Evolutionary conservation across 2,888 invertebrate species (phyloP).

Genomic region (Tiphia femorata): DNA sequence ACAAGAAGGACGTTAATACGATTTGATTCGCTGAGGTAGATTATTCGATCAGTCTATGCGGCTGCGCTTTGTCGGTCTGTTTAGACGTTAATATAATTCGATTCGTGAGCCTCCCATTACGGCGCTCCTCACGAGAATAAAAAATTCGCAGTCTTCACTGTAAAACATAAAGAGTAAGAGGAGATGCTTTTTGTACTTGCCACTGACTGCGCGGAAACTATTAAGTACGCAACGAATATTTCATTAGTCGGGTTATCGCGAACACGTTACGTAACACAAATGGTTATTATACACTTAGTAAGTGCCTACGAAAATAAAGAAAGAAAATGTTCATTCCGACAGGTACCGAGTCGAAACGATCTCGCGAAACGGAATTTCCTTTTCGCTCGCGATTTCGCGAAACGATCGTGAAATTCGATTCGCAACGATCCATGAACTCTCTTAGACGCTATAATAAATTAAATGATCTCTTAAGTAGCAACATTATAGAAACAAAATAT

Average conservation of each 20-base stretch:
- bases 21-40: slow-evolving; percentile 66
- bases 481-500: slow-evolving; percentile 19
- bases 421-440: too few relatives aligned
- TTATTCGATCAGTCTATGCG: slow-evolving; percentile 66
- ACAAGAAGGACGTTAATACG: slow-evolving; percentile 58
- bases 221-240: not conserved
- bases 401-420: too few relatives aligned
- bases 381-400: too few relatives aligned
- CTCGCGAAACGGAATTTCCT: not conserved
- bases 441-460: slow-evolving; percentile 46
- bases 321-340: not conserved
- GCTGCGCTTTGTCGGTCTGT: slow-evolving; percentile 49
- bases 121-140: too few relatives aligned
- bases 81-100: too few relatives aligned
- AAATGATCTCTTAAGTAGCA: slow-evolving; percentile 28
- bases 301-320: not conserved
- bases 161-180: too few relatives aligned
- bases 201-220: not conserved
- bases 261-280: too few relatives aligned
- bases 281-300: not conserved
- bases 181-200: too few relatives aligned
- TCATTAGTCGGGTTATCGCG: too few relatives aligned
- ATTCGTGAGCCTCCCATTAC: too few relatives aligned
- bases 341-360: not conserved
- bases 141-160: too few relatives aligned